Evolutionary conservation across 2,888 invertebrate species (phyloP).

Genomic region (Leptodirus hochenwartii): DNA sequence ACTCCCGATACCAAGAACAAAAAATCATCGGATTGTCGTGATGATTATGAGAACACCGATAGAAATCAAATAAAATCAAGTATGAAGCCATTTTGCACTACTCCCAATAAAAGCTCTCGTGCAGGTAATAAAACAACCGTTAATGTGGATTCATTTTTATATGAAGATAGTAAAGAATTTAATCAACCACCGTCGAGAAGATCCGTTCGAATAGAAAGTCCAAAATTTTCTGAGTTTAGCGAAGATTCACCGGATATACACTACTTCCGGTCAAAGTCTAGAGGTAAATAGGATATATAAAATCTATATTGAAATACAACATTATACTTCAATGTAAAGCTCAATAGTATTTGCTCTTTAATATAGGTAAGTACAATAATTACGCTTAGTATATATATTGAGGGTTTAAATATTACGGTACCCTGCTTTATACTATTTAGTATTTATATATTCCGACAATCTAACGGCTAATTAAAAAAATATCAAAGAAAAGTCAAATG

Average conservation of each 20-base stretch:
- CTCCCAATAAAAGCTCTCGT: constrained; percentile 16
- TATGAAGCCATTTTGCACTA: constrained; percentile 19
- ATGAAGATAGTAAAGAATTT: constrained; percentile 20
- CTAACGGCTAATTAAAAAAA: too few relatives aligned
- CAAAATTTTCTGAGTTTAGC: too few relatives aligned
- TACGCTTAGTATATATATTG: too few relatives aligned
- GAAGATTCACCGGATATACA: too few relatives aligned
- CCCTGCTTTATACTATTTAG: too few relatives aligned
- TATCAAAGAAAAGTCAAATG: too few relatives aligned
- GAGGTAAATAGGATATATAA: constrained; percentile 14
- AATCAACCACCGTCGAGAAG: constrained; percentile 24
- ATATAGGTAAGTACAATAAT: too few relatives aligned
- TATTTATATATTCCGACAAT: too few relatives aligned
- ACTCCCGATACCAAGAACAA: constrained; percentile 18
- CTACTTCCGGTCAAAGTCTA: constrained; percentile 7
- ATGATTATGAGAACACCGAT: constrained; percentile 20
- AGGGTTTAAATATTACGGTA: too few relatives aligned
- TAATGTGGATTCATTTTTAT: constrained; percentile 17
- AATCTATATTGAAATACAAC: too few relatives aligned
- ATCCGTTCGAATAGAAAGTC: constrained; percentile 26
- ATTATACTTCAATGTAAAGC: too few relatives aligned
- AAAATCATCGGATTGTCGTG: constrained; percentile 22
- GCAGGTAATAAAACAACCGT: constrained; percentile 13
- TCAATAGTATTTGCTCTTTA: too few relatives aligned
- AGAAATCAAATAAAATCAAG: constrained; percentile 12